Conservation (phyloP, 2,888 invertebrate genomes). For the Pyralis farinalis region DNA sequence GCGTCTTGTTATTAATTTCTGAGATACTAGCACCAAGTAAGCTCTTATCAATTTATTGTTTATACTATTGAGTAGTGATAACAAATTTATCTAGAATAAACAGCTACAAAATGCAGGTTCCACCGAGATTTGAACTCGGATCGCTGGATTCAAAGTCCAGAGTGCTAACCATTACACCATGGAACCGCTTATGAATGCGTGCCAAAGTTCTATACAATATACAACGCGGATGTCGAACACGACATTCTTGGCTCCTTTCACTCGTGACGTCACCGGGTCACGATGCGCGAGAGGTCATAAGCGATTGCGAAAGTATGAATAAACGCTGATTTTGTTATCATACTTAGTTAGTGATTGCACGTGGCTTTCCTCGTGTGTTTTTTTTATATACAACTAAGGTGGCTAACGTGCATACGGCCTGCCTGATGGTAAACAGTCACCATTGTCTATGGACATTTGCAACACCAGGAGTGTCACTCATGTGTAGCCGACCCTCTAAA, state of each 20-base stretch:
- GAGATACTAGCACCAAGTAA: no score
- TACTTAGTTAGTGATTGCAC: background rate
- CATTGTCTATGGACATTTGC: no score
- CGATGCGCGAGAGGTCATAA: slow-evolving; percentile 16
- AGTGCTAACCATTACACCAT: slow-evolving; percentile 92
- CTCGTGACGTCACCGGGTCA: slow-evolving; percentile 18
- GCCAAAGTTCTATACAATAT: slow-evolving; percentile 30
- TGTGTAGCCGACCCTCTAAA: no score
- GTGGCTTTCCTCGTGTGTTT: background rate
- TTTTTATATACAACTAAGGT: no score
- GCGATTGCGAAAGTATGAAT: background rate
- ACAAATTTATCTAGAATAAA: no score
- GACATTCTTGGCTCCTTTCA: background rate
- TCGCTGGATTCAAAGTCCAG: slow-evolving; percentile 92
- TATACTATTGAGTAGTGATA: no score
- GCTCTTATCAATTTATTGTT: no score
- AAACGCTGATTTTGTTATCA: no score
- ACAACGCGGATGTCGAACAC: background rate
- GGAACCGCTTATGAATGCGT: slow-evolving; percentile 67
- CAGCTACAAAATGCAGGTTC: slow-evolving; percentile 72
- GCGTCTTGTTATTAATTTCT: no score
- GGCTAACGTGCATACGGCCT: no score
- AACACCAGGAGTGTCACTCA: no score
- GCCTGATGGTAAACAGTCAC: no score
- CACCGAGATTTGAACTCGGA: slow-evolving; percentile 92